Evolutionary conservation across 2,888 invertebrate genomes (phyloP), one percentile per base, ranked within the genome.

Genomic region (Drosophila antonietae): DNA sequence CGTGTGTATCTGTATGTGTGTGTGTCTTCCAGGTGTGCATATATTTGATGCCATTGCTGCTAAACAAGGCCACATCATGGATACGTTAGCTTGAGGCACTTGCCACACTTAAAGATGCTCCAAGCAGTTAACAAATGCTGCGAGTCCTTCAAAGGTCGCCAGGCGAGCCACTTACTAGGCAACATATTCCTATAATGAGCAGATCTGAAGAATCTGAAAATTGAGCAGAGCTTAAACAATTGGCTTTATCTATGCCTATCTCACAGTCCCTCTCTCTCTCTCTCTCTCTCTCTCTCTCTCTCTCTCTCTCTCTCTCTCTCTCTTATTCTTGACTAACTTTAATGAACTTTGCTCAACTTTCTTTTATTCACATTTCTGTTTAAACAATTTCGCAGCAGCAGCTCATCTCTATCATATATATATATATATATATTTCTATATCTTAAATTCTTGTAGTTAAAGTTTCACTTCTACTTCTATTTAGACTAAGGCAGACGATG

Each of bases 1-100:
- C 9, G 33, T 33, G 2, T 37, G 23, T 4, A 14, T 37, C 35
- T 44, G 46, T 18, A 44, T 39, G 35, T 41, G 61, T 23, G 44
- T 61, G 35, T 39, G 20, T 51, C 47, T 39, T 58, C 60, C 61
- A 73, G 64, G 57, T 62, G 70, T 63, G 59, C 65, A 60, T 47
- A 60, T 44, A 41, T 59, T 65, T 62, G 37, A 18, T 52, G 23
- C 20, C 67, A 64, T 47, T 39, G 51, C 43, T 53, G 73, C 37
- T 43, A 18, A 46, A 35, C 67, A 61, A 73, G 78, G 78, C 63
- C 62, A 56, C 55, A 59, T 35, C 67, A 33, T 55, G 23, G 20
- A 20, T 41, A 18, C 28, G 28, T 55, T 55, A 28, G 44, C 23
- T 63, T 51, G 41, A 6, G 41, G 62, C 47, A n/a, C 20, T 62